phyloP scores from a whole-genome alignment of 92 coral and sea anemone species.

The Diadumene lineata region DNA sequence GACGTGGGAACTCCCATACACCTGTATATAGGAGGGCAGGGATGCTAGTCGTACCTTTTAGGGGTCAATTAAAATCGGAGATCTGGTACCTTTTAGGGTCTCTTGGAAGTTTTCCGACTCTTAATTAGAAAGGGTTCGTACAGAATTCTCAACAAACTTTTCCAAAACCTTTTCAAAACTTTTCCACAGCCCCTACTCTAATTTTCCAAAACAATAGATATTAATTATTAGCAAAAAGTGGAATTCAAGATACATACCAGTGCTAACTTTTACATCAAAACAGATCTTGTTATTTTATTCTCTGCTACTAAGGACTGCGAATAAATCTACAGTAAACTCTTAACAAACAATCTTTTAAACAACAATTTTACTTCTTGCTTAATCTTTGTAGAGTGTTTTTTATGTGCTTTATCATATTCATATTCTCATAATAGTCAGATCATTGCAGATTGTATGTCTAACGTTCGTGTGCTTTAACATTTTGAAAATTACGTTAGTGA shows the following conservation, averaged over 20 bases:
- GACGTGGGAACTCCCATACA: background rate
- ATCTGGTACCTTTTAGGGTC: background rate
- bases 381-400: background rate
- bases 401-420: background rate
- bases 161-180: background rate
- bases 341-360: background rate
- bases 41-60: background rate
- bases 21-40: background rate
- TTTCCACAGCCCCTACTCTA: slow-evolving; percentile 23
- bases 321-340: background rate
- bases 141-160: background rate
- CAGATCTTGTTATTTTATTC: background rate
- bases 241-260: slow-evolving; percentile 1
- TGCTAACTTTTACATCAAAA: background rate
- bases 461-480: slow-evolving; percentile 6
- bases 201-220: background rate
- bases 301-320: background rate
- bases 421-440: background rate
- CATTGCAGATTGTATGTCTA: background rate
- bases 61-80: background rate
- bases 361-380: background rate
- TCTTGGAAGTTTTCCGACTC: too few species aligned
- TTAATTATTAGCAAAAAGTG: background rate
- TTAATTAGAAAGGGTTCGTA: too few species aligned
- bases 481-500: background rate